These are phyloP conservation scores for Leucophenga varia DNA, from an alignment of 1,140 invertebrate species.

Conservation along the genomic window DNA sequence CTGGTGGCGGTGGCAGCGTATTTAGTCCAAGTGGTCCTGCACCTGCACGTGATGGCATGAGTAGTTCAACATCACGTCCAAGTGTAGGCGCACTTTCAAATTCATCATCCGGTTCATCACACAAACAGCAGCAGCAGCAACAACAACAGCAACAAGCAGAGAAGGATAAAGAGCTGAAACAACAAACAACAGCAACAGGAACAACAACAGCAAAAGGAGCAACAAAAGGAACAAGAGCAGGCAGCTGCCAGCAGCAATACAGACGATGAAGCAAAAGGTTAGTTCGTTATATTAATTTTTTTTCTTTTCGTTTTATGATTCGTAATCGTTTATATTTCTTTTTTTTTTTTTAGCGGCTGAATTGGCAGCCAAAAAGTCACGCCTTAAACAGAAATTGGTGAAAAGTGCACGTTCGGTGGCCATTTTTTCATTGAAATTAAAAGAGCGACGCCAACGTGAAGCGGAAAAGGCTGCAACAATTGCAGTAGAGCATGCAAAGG, in stretches of 20 bases:
- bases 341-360: slow-evolving; percentile 55
- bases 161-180: slow-evolving; percentile 25
- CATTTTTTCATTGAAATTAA: slow-evolving; percentile 77
- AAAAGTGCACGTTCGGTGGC: slow-evolving; percentile 79
- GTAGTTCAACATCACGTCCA: slow-evolving; percentile 41
- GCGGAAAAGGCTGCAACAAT: slow-evolving; percentile 64
- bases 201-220: slow-evolving; percentile 14
- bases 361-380: slow-evolving; percentile 67
- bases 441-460: slow-evolving; percentile 72
- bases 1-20: slow-evolving; percentile 43
- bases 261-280: slow-evolving; percentile 53
- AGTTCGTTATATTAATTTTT: background rate
- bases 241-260: slow-evolving; percentile 33
- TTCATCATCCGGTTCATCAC: slow-evolving; percentile 42
- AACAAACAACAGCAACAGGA: slow-evolving; percentile 6
- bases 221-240: slow-evolving; percentile 23
- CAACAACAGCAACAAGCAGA: slow-evolving; percentile 11
- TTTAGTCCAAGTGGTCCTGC: slow-evolving; percentile 33
- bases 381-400: slow-evolving; percentile 63
- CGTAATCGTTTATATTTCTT: background rate
- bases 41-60: slow-evolving; percentile 17
- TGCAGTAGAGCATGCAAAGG: slow-evolving; percentile 55
- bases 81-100: slow-evolving; percentile 49
- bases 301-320: background rate
- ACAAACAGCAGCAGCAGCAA: slow-evolving; percentile 31